Percentiles rank a stretch among this genome's conserved stretches.
These are phyloP conservation scores for Lepus americanus DNA, from an alignment of 2,113 vertebrate species.

Conservation along the genomic window DNA sequence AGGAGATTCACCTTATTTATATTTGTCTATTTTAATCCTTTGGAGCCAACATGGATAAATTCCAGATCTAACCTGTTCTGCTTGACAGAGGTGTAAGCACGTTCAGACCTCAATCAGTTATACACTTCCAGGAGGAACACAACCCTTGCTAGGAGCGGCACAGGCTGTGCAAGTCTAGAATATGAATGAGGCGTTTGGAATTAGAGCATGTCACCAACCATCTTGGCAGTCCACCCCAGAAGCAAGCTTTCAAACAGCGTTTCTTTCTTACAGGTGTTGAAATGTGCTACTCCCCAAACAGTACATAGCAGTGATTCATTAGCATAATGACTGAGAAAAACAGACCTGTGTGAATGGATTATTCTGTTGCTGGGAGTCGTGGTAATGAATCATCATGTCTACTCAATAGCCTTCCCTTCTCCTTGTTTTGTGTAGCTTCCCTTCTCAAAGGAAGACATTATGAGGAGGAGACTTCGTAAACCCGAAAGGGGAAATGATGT, in stretches of 20 bases:
- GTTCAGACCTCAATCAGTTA: conserved; percentile 54
- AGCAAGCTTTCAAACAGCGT: conserved; percentile 74
- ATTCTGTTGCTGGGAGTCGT: conserved; percentile 75
- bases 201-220: conserved; percentile 77
- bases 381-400: conserved; percentile 81
- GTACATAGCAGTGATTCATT: conserved; percentile 85
- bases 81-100: conserved; percentile 54
- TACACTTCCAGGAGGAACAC: conserved; percentile 33
- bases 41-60: conserved; percentile 71
- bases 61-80: conserved; percentile 64
- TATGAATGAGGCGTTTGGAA: conserved; percentile 81
- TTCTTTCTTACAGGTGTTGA: conserved; percentile 81
- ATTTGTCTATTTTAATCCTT: conserved; percentile 61
- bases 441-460: conserved; percentile 67
- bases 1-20: conserved; percentile 73
- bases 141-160: conserved; percentile 30
- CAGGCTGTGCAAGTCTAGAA: conserved; percentile 61
- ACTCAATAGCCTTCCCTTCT: conserved; percentile 65
- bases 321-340: conserved; percentile 81
- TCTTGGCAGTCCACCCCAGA: conserved; percentile 70
- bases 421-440: conserved; percentile 65
- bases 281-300: conserved; percentile 77
- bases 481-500: conserved; percentile 37
- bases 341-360: conserved; percentile 82
- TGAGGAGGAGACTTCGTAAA: conserved; percentile 53